phyloP scores from a whole-genome alignment of 64 coral and sea anemone genomes.

The Astreopora myriophthalma region DNA sequence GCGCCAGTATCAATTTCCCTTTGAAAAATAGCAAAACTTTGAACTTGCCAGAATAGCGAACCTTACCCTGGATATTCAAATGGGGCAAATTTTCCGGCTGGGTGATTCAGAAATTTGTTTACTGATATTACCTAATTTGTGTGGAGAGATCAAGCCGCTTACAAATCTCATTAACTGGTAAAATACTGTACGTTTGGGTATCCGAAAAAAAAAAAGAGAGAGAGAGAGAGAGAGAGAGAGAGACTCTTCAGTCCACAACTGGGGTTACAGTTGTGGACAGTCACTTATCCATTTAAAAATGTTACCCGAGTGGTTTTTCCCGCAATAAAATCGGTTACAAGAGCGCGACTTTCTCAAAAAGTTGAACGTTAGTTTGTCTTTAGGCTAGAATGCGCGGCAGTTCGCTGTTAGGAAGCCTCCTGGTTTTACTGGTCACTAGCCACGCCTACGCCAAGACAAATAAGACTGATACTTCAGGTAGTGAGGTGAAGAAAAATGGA shows the following conservation, averaged over 20 bases:
- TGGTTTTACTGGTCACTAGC: not conserved
- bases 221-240: too few relatives aligned
- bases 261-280: too few relatives aligned
- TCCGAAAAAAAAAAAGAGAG: too few relatives aligned
- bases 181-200: too few relatives aligned
- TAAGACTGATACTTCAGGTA: not conserved
- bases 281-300: too few relatives aligned
- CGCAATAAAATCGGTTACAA: too few relatives aligned
- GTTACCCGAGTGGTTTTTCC: too few relatives aligned
- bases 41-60: not conserved
- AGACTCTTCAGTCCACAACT: too few relatives aligned
- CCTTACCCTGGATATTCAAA: not conserved
- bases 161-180: not conserved
- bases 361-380: too few relatives aligned
- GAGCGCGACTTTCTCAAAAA: too few relatives aligned
- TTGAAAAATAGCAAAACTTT: not conserved
- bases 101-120: not conserved
- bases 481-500: conserved; percentile 19
- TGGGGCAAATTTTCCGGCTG: not conserved
- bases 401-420: not conserved
- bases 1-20: not conserved
- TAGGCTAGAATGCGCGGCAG: conserved; percentile 31
- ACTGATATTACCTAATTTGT: not conserved
- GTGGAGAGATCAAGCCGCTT: not conserved
- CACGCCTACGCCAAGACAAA: not conserved